Percentiles rank a stretch among this genome's conserved stretches.
Conservation (phyloP, 2,888 invertebrate genomes). For the Tinea pellionella region DNA sequence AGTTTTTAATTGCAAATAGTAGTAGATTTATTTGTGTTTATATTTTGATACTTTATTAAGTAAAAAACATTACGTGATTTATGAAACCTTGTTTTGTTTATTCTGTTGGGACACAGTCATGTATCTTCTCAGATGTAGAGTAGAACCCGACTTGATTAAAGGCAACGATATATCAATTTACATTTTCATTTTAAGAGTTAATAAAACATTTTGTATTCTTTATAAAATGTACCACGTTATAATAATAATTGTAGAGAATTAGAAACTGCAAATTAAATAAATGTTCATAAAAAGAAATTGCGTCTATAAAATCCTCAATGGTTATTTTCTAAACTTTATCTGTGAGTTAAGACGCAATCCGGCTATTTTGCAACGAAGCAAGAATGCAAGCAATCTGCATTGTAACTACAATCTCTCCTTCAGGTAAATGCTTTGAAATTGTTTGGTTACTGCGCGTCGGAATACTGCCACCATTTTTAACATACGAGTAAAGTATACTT, state of each 20-base stretch:
- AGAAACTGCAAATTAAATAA: neutral
- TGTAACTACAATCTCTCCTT: slow-evolving; percentile 5
- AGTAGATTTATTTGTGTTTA: too few relatives aligned
- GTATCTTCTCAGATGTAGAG: neutral
- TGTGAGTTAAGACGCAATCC: slow-evolving; percentile 5
- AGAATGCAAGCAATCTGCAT: slow-evolving; percentile 12
- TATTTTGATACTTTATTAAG: too few relatives aligned
- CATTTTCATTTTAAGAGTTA: neutral
- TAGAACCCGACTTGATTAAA: neutral
- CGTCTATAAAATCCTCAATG: neutral
- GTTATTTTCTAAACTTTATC: slow-evolving; percentile 5
- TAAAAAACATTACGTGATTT: too few relatives aligned
- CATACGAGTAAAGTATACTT: too few relatives aligned
- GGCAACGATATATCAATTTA: neutral
- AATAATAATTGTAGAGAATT: neutral
- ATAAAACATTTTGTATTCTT: neutral
- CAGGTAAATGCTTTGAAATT: neutral
- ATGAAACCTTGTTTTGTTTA: too few relatives aligned
- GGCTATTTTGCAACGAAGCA: slow-evolving; percentile 8
- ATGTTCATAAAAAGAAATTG: neutral
- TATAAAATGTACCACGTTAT: neutral
- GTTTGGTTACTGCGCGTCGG: neutral
- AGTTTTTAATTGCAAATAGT: too few relatives aligned
- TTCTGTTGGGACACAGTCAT: neutral
- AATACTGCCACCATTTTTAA: neutral